phyloP scores from a whole-genome alignment of 2,888 invertebrate genomes.

The Fissipunctia ypsillon region DNA sequence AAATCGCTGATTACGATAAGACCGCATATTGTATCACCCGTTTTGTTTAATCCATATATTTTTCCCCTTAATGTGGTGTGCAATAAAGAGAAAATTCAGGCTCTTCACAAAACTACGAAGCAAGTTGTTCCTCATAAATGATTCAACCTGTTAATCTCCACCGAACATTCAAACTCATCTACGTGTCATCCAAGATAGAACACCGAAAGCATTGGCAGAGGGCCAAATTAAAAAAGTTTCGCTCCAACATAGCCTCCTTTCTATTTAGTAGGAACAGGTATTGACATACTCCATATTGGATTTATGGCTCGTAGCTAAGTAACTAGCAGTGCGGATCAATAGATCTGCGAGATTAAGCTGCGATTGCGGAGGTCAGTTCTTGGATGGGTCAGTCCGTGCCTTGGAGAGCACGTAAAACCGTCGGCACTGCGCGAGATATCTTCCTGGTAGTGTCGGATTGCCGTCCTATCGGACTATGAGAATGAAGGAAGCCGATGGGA shows the following conservation, averaged over 20 bases:
- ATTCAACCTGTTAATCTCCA: slow-evolving; percentile 49
- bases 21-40: not conserved
- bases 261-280: slow-evolving; percentile 53
- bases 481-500: too few species aligned
- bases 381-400: too few species aligned
- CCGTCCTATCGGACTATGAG: not conserved
- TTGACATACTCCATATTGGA: slow-evolving; percentile 53
- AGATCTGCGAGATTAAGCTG: not conserved
- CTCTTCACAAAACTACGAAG: slow-evolving; percentile 18
- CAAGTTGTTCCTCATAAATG: slow-evolving; percentile 47
- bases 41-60: not conserved
- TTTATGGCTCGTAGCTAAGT: slow-evolving; percentile 1
- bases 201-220: slow-evolving; percentile 57
- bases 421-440: not conserved
- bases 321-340: not conserved
- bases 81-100: slow-evolving; percentile 10
- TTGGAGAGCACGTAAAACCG: too few species aligned
- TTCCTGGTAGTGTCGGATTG: not conserved
- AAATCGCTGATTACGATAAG: too few species aligned
- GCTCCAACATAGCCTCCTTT: slow-evolving; percentile 27
- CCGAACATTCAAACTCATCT: slow-evolving; percentile 46
- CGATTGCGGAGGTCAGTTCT: not conserved
- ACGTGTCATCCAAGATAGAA: slow-evolving; percentile 53
- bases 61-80: not conserved
- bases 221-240: slow-evolving; percentile 69